Conservation (phyloP, 2,888 invertebrate species). For the Plagiodera versicolora region DNA sequence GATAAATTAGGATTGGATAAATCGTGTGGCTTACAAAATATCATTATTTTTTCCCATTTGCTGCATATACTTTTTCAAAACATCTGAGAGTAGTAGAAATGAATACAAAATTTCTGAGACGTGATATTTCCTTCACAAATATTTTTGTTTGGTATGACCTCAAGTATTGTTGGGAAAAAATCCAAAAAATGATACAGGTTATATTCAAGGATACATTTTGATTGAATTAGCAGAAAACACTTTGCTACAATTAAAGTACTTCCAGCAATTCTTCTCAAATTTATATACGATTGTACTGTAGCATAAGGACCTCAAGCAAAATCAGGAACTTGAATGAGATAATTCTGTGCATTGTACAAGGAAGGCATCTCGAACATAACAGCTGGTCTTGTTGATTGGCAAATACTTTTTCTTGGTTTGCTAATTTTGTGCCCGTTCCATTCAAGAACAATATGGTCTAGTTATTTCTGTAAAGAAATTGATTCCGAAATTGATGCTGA, state of each 20-base stretch:
- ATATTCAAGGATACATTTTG: not conserved
- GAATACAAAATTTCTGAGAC: not conserved
- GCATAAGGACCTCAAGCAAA: not conserved
- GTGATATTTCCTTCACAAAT: not conserved
- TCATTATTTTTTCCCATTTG: no score
- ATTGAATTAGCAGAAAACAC: not conserved
- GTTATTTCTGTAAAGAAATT: no score
- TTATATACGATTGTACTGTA: not conserved
- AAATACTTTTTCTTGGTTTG: no score
- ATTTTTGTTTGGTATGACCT: not conserved
- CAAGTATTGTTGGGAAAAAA: not conserved
- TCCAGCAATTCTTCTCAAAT: not conserved
- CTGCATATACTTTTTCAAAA: no score
- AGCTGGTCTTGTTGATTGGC: no score
- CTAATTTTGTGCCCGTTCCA: no score
- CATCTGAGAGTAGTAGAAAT: not conserved
- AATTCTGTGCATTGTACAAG: no score
- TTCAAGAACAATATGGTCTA: no score
- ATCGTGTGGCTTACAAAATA: no score
- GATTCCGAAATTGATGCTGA: no score
- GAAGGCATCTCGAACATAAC: no score
- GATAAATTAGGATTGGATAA: no score
- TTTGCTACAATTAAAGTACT: not conserved
- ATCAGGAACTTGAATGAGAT: not conserved
- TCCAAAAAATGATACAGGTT: not conserved